Evolutionary conservation across 2,888 invertebrate genomes (phyloP), one percentile per base, ranked within the genome.

Genomic region (Erannis defoliaria): DNA sequence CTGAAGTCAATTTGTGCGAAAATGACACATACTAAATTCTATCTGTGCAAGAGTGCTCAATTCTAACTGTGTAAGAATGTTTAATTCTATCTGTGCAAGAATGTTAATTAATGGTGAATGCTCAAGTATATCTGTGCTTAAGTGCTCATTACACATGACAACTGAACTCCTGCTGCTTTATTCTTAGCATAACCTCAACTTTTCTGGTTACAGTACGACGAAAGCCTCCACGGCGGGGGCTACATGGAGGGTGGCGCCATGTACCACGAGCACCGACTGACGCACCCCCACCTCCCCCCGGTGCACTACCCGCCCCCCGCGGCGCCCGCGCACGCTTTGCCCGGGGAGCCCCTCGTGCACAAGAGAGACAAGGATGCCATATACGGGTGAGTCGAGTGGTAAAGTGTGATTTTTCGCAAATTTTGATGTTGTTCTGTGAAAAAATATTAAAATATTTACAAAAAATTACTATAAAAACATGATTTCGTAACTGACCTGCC

Each of bases 331-430:
- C 97, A 97, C 93, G 97, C 97, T 88, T 95, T 97, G 94, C 96
- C 96, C 80, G 95, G 95, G 83, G 95, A 94, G 92, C 97, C 98
- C 81, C 97, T 98, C 93, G 98, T 98, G 81, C 98, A 98, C 94
- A 99, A 99, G 94, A 95, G 99, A 88, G 99, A 99, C 95, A 99
- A 98, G 95, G 98, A 99, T 95, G 98, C 98, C 87, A 98, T 99
- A 90, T 99, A 99, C 94, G 98, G 98, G 99, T 99, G 95, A 97
- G 98, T 95, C 73, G 54, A 74, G 85, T 83, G 92, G 91, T 92
- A 92, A 90, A 65, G 90, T 89, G 82, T 77, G 78, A 64, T 62
- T 55, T 66, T 69, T 61, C 10, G 18, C 40, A 58, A 29, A 55
- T 62, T 16, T 62, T 49, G 46, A 46, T 66, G 46, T 57, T 56